These are phyloP conservation scores for Drosophila arawakana DNA, from an alignment of 1,140 invertebrate species.

Conservation along the genomic window DNA sequence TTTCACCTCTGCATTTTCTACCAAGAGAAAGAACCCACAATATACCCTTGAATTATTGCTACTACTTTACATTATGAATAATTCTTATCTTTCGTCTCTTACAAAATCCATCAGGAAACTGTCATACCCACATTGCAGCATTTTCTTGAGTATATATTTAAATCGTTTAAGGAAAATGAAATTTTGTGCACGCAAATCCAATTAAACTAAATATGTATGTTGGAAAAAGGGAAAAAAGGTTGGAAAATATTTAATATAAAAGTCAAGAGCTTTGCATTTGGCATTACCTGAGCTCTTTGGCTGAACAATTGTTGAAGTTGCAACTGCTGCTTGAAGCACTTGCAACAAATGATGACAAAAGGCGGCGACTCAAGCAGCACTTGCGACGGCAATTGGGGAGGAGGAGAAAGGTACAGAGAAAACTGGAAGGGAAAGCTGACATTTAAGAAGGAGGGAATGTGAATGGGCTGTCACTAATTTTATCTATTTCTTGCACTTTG, in stretches of 20 bases:
- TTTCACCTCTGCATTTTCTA: not conserved
- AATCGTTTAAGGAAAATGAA: slow-evolving; percentile 29
- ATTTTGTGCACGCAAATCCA: slow-evolving; percentile 48
- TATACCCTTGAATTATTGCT: not conserved
- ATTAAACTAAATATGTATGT: slow-evolving; percentile 63
- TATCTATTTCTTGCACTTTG: slow-evolving; percentile 83
- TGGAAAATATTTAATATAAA: slow-evolving; percentile 53
- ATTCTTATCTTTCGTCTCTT: too few relatives aligned
- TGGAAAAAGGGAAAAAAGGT: slow-evolving; percentile 23
- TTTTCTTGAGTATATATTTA: slow-evolving; percentile 11
- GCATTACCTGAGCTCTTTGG: slow-evolving; percentile 29
- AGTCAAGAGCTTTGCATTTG: slow-evolving; percentile 45
- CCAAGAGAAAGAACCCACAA: not conserved
- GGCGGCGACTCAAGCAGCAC: slow-evolving; percentile 29
- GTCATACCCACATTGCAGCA: not conserved
- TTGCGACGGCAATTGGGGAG: not conserved
- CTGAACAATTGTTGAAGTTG: slow-evolving; percentile 36
- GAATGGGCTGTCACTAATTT: slow-evolving; percentile 73
- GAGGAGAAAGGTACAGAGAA: not conserved
- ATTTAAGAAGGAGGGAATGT: not conserved
- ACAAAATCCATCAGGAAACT: too few relatives aligned
- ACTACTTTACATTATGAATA: too few relatives aligned
- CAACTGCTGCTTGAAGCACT: slow-evolving; percentile 25
- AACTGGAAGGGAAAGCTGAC: not conserved
- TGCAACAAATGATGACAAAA: slow-evolving; percentile 36